Base-by-base conservation (phyloP, 2,113 vertebrate species). In the Dolichallabes microphthalmus region DNA sequence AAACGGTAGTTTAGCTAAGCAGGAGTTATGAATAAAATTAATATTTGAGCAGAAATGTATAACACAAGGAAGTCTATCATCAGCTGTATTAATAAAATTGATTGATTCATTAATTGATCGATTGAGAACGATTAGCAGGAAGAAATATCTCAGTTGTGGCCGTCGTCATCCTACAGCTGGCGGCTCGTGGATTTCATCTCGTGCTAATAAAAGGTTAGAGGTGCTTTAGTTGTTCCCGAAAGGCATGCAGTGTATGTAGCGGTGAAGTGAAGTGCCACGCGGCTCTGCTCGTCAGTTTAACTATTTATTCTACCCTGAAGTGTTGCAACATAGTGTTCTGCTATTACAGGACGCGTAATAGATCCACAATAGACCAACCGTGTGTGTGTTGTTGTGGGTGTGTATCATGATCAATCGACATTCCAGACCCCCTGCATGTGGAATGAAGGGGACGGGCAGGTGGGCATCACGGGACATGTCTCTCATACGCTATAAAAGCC, bases 361-460 rank as follows among this genome's bases (percentile, higher is more conserved):
- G 8, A 77, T 22, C 75, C 57, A 27, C 57, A 77, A 32, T 8
- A 45, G 80, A 30, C 20, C 6, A 25, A 9, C 0, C 5, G 3
- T 63, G n/a, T 52, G 35, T 80, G 14, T 0, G 55, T n/a, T n/a
- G n/a, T 50, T 82, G 32, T 45, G 15, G 80, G 35, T 32, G 13
- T 10, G 4, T 74, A 55, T 78, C 39, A 32, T 93, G 90, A 91
- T 84, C 93, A 90, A 94, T 89, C 92, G 93, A 92, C 92, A 95
- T 96, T 95, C 95, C 94, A 90, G 90, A 85, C 89, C 85, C 90
- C 87, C 89, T 69, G 90, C 86, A 87, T 93, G 95, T 96, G 69
- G 93, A 93, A 94, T 94, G 93, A 89, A 83, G 91, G 93, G 94
- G 93, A 93, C 90, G 10, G 89, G 17, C 64, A 89, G 90, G 84